Evolutionary conservation across 2,797 vertebrate genomes (phyloP).

Genomic region (Lycodopsis pacificus): DNA sequence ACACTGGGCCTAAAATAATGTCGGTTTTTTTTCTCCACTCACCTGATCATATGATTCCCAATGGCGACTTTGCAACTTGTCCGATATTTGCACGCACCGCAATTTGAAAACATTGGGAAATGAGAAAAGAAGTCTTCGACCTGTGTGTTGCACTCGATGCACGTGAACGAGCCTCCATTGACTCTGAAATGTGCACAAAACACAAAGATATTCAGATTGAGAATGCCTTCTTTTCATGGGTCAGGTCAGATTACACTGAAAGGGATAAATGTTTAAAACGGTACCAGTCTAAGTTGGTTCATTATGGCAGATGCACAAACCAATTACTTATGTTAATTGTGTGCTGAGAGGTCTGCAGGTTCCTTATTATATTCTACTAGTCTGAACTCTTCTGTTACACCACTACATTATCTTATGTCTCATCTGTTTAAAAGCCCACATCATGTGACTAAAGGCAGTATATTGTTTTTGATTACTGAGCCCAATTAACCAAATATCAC

Average conservation of each 20-base stretch:
- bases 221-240: neutral
- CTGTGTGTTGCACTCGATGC: constrained; percentile 91
- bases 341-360: neutral
- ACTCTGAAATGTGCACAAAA: constrained; percentile 77
- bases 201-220: neutral
- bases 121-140: constrained; percentile 92
- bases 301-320: neutral
- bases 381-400: neutral
- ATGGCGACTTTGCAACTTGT: constrained; percentile 96
- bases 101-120: constrained; percentile 91
- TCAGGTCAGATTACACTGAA: constrained; percentile 2
- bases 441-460: constrained; percentile 18
- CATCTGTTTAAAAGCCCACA: constrained; percentile 10
- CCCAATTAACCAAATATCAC: constrained; percentile 43
- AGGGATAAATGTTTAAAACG: neutral
- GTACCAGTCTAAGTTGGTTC: neutral
- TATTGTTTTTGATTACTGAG: constrained; percentile 37
- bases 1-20: neutral
- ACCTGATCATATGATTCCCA: constrained; percentile 96
- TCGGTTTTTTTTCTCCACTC: constrained; percentile 33
- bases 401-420: constrained; percentile 20
- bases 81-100: constrained; percentile 93
- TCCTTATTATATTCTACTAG: neutral
- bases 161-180: constrained; percentile 83
- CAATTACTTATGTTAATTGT: neutral